Percentiles rank a stretch among this genome's conserved stretches.
Conservation (phyloP, 1,140 invertebrate genomes). For the Drosophila arawakana region DNA sequence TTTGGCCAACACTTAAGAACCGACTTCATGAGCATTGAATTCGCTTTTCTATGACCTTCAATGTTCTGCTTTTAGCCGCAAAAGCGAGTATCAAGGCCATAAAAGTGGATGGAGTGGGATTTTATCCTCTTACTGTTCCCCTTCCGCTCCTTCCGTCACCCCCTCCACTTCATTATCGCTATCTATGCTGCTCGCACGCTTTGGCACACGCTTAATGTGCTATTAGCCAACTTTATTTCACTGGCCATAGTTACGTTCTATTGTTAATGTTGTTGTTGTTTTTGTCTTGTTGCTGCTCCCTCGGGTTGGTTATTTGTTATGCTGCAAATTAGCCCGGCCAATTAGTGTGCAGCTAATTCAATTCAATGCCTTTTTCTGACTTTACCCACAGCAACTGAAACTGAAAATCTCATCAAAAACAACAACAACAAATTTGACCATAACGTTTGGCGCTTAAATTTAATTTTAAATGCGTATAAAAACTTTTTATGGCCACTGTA, state of each 20-base stretch:
- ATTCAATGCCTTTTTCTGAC: conserved; percentile 40
- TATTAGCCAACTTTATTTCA: conserved; percentile 61
- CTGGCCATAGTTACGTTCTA: conserved; percentile 3
- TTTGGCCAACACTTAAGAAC: conserved; percentile 20
- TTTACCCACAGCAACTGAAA: not conserved
- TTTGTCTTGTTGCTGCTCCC: conserved; percentile 11
- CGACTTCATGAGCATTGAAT: not conserved
- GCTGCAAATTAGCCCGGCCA: conserved; percentile 67
- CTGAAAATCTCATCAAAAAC: not conserved
- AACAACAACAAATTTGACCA: conserved; percentile 13
- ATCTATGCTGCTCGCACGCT: not conserved
- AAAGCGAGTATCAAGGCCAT: conserved; percentile 46
- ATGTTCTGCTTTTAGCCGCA: conserved; percentile 22
- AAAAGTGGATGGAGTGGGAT: conserved; percentile 38
- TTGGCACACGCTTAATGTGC: conserved; percentile 46
- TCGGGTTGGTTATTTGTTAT: conserved; percentile 65
- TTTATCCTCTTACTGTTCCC: not conserved
- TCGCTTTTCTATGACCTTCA: conserved; percentile 43
- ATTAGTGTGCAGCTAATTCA: conserved; percentile 70
- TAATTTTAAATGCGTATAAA: conserved; percentile 52
- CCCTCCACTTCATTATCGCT: not conserved
- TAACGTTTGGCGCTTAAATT: conserved; percentile 47
- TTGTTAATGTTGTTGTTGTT: conserved; percentile 20
- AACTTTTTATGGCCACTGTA: conserved; percentile 21
- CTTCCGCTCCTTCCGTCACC: not conserved